These are phyloP conservation scores for Scolopax mira DNA, from an alignment of 2,113 vertebrate species.

Conservation along the genomic window DNA sequence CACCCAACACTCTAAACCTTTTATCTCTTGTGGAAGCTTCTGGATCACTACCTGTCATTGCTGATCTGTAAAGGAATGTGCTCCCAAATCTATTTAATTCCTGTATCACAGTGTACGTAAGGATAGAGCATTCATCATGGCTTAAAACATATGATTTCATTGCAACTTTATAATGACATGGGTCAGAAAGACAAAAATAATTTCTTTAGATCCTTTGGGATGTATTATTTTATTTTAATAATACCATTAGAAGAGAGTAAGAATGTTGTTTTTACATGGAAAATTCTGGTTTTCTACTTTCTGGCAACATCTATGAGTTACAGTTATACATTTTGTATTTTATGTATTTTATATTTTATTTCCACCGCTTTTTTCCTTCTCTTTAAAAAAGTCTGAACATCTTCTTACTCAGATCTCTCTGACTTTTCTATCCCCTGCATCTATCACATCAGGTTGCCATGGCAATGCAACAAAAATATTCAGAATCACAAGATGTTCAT, in stretches of 20 bases:
- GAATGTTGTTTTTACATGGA: background rate
- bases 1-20: background rate
- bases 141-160: background rate
- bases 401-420: background rate
- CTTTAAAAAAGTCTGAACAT: background rate
- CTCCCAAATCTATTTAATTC: background rate
- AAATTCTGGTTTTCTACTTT: background rate
- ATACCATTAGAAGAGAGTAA: background rate
- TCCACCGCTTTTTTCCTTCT: background rate
- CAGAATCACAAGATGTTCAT: constrained; percentile 11
- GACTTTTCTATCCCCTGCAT: constrained; percentile 1
- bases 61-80: background rate
- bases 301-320: background rate
- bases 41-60: background rate
- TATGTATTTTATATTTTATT: background rate
- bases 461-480: constrained; percentile 31
- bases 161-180: background rate
- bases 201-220: background rate
- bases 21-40: background rate
- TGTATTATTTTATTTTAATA: background rate
- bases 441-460: constrained; percentile 51
- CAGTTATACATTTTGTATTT: background rate
- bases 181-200: background rate
- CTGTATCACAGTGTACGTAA: background rate
- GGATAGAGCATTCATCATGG: background rate